phyloP scores from a whole-genome alignment of 2,113 vertebrate species.

The Pituophis catenifer region DNA sequence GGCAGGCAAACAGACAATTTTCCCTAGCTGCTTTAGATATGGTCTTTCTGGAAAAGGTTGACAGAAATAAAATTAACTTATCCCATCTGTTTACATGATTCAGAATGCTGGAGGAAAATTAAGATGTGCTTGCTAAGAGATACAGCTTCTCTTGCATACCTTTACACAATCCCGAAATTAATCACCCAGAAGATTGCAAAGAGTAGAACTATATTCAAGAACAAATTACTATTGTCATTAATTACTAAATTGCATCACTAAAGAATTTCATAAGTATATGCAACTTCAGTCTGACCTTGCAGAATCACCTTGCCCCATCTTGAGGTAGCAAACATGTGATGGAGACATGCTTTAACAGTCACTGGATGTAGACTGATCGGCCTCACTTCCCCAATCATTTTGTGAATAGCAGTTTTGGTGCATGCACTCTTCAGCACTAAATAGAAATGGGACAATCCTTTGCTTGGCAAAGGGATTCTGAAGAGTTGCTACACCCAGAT shows the following conservation, averaged over 20 bases:
- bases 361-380: neutral
- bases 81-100: neutral
- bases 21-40: neutral
- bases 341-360: neutral
- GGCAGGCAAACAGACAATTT: neutral
- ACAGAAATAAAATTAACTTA: neutral
- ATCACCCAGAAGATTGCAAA: neutral
- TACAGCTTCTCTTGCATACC: neutral
- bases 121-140: neutral
- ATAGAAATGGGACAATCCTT: neutral
- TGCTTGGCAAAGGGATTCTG: neutral
- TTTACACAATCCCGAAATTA: neutral
- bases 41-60: neutral
- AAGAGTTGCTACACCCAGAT: neutral
- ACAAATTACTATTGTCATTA: neutral
- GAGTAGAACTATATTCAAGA: neutral
- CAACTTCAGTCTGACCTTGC: neutral
- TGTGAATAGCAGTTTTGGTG: neutral
- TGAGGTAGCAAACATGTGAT: neutral
- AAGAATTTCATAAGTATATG: neutral
- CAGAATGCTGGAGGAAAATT: neutral
- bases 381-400: neutral
- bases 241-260: neutral
- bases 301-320: neutral
- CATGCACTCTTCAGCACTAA: neutral